Percentiles rank a stretch among this genome's conserved stretches.
These are phyloP conservation scores for Burhinus oedicnemus DNA, from an alignment of 2,113 vertebrate species.

Conservation along the genomic window DNA sequence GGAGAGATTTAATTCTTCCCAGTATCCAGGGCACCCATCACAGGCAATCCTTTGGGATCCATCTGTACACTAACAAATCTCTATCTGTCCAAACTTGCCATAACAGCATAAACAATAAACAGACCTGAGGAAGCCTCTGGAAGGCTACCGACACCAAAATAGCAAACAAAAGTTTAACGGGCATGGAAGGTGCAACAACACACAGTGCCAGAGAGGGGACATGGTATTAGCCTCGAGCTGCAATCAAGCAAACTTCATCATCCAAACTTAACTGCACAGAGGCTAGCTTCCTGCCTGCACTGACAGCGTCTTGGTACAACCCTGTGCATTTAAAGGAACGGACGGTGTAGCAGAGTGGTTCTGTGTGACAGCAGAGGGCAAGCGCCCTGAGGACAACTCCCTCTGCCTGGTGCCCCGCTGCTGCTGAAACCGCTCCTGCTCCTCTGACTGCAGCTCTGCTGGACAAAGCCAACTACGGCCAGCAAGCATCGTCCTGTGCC, in stretches of 20 bases:
- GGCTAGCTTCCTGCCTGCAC: neutral
- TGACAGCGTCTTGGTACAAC: accelerated
- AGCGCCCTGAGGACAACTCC: accelerated
- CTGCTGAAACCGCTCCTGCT: neutral
- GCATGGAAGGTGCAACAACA: neutral
- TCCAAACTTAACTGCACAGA: accelerated
- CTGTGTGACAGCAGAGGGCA: neutral
- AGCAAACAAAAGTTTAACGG: neutral
- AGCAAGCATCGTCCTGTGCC: accelerated
- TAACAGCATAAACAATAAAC: accelerated
- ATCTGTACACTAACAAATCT: neutral
- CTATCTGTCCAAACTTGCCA: accelerated
- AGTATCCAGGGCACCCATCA: neutral
- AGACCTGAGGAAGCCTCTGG: neutral
- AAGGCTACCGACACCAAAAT: neutral
- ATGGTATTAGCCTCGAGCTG: accelerated
- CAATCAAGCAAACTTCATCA: neutral
- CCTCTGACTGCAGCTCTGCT: neutral
- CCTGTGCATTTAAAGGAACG: accelerated
- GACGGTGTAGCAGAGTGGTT: accelerated
- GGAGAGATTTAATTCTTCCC: neutral
- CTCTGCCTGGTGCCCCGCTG: neutral
- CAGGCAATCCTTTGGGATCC: neutral
- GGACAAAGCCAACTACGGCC: neutral
- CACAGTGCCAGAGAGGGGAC: neutral